Conservation (phyloP, 37 sponge, comb jelly and placozoan genomes). For the Mnemiopsis leidyi region DNA sequence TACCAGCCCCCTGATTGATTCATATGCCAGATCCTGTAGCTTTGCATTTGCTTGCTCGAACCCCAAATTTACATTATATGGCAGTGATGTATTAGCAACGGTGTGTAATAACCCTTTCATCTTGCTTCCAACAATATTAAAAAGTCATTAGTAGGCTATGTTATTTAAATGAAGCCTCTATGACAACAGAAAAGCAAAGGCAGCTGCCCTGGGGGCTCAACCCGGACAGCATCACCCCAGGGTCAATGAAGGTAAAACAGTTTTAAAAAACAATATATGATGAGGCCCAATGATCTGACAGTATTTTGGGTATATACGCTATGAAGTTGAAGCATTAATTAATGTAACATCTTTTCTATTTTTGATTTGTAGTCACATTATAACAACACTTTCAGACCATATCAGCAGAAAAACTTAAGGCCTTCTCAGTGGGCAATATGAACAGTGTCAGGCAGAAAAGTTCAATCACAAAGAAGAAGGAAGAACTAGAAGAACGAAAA, state of each 20-base stretch:
- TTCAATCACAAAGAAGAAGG: slow-evolving; percentile 43
- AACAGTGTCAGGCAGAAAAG: slow-evolving; percentile 70
- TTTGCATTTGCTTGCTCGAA: no score
- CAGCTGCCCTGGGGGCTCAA: slow-evolving; percentile 61
- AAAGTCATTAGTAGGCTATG: no score
- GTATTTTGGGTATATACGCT: no score
- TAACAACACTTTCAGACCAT: slow-evolving; percentile 67
- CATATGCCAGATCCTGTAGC: no score
- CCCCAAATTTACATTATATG: no score
- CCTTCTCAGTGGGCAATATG: slow-evolving; percentile 77
- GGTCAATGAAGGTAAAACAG: slow-evolving; percentile 66
- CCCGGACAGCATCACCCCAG: slow-evolving; percentile 57
- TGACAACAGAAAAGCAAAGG: slow-evolving; percentile 45
- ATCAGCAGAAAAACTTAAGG: slow-evolving; percentile 77
- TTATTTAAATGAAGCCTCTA: no score
- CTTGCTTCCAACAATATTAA: no score
- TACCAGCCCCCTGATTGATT: no score
- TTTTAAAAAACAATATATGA: no score
- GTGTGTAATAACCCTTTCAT: no score
- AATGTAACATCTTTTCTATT: neutral
- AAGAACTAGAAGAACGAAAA: slow-evolving; percentile 66
- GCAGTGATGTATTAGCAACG: no score
- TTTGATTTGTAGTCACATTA: neutral
- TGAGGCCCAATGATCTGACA: no score
- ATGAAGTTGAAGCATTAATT: neutral